Evolutionary conservation across 2,888 invertebrate genomes (phyloP).

Genomic region (Andrena praecox): DNA sequence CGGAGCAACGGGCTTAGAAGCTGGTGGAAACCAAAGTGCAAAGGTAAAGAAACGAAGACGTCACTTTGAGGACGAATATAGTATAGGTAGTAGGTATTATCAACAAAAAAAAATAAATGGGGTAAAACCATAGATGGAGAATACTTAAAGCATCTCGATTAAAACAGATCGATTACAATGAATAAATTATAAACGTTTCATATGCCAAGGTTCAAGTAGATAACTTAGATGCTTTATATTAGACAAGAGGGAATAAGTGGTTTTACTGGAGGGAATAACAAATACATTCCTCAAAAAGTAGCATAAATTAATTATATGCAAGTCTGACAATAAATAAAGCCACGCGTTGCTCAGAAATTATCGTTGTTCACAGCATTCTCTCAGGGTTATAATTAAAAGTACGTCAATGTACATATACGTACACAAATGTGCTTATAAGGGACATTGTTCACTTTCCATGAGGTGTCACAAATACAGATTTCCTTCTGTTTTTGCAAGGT

Average conservation of each 20-base stretch:
- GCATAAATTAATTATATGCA: conserved; percentile 10
- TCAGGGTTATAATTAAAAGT: conserved; percentile 45
- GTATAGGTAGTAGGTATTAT: too few relatives aligned
- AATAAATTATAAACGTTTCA: conserved; percentile 29
- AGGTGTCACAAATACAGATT: neutral
- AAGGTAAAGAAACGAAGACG: too few relatives aligned
- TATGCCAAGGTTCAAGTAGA: conserved; percentile 59
- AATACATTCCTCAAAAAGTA: neutral
- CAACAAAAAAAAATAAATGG: too few relatives aligned
- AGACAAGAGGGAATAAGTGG: neutral
- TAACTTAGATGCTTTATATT: conserved; percentile 42
- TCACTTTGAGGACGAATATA: too few relatives aligned
- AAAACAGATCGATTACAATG: neutral
- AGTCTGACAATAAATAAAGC: conserved; percentile 12
- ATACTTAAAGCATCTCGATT: neutral
- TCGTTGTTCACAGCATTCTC: conserved; percentile 57
- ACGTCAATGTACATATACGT: conserved; percentile 65
- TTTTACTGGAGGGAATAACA: neutral
- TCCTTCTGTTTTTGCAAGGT: neutral
- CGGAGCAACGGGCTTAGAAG: conserved; percentile 47
- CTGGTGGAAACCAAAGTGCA: too few relatives aligned
- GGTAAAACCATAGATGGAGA: neutral
- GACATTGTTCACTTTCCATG: neutral
- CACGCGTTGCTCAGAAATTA: conserved; percentile 62
- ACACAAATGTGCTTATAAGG: conserved; percentile 62